Evolutionary conservation across 1,140 invertebrate species (phyloP), one percentile per base, ranked within the genome.

Genomic region (Scaptodrosophila lebanonensis): DNA sequence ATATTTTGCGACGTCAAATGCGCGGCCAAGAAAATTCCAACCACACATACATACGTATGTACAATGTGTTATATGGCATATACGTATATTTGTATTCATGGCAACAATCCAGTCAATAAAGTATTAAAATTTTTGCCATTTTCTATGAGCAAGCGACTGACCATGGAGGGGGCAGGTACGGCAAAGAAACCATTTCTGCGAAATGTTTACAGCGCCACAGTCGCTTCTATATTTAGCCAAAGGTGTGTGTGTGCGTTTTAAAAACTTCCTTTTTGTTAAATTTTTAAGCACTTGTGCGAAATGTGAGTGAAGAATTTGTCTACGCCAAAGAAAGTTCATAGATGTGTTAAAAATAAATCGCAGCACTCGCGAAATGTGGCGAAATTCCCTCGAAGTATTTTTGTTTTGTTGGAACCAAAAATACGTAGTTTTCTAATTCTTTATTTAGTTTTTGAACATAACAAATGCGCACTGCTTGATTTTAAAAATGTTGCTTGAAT

Each of bases 1-100:
- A 82, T 16, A 4, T 42, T 79, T 39, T 32, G 65, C 82, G 73
- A 79, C 73, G 73, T 79, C 66, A 71, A 58, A 53, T 20, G 18
- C 42, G 50, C 47, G 62, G 62, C 60, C 43, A 64, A 62, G 35
- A 62, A 62, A 62, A 36, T 62, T 45, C 61, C 48, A 44, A 45
- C n/a, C n/a, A n/a, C 8, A n/a, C 32, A n/a, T 9, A 33, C 32
- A 33, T 8, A n/a, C 32, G 12, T 8, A 33, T 11, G 12, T 8
- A n/a, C 13, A 38, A n/a, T n/a, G n/a, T n/a, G n/a, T n/a, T n/a
- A n/a, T n/a, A n/a, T n/a, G n/a, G n/a, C 9, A 27, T 27, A 12
- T 18, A 18, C 22, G 36, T 39, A 11, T 40, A 2, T 7, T 9
- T 4, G 18, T 27, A 7, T 27, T 11, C 3, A 11, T 16, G 8